phyloP scores from a whole-genome alignment of 2,113 vertebrate species.

The Tor tambroides region DNA sequence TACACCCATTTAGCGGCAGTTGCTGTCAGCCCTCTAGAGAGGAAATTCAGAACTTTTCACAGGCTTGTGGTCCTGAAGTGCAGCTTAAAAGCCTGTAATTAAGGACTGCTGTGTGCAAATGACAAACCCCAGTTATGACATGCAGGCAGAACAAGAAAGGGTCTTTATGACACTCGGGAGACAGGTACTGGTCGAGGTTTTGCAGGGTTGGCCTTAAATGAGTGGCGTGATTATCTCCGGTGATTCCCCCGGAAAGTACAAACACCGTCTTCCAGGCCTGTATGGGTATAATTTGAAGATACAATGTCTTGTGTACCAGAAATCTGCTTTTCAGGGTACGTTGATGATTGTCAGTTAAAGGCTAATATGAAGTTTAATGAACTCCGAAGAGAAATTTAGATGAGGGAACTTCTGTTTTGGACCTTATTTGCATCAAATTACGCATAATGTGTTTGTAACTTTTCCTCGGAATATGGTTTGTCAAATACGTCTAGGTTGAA shows the following conservation, averaged over 20 bases:
- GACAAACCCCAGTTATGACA: slow-evolving; percentile 64
- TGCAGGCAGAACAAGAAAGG: slow-evolving; percentile 55
- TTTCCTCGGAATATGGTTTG: not conserved
- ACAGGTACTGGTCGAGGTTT: slow-evolving; percentile 44
- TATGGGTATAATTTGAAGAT: slow-evolving; percentile 16
- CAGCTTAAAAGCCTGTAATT: slow-evolving; percentile 62
- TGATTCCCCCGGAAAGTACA: slow-evolving; percentile 33
- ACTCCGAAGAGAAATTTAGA: not conserved
- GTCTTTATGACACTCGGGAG: slow-evolving; percentile 50
- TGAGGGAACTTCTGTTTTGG: not conserved
- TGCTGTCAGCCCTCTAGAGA: slow-evolving; percentile 53
- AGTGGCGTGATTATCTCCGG: slow-evolving; percentile 43
- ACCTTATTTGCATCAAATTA: slow-evolving; percentile 21
- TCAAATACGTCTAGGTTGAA: not conserved
- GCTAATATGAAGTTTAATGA: slow-evolving; percentile 33
- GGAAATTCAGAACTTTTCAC: slow-evolving; percentile 49
- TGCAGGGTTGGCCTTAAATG: slow-evolving; percentile 36
- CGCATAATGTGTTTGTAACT: not conserved
- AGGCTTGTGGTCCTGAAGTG: slow-evolving; percentile 50
- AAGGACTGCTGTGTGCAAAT: slow-evolving; percentile 64
- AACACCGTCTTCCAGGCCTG: slow-evolving; percentile 19
- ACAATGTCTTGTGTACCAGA: not conserved
- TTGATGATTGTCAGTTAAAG: slow-evolving; percentile 30
- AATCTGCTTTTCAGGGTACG: not conserved
- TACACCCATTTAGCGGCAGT: slow-evolving; percentile 51